phyloP scores from a whole-genome alignment of 1,140 invertebrate genomes.

The Alviniconcha marisindica region DNA sequence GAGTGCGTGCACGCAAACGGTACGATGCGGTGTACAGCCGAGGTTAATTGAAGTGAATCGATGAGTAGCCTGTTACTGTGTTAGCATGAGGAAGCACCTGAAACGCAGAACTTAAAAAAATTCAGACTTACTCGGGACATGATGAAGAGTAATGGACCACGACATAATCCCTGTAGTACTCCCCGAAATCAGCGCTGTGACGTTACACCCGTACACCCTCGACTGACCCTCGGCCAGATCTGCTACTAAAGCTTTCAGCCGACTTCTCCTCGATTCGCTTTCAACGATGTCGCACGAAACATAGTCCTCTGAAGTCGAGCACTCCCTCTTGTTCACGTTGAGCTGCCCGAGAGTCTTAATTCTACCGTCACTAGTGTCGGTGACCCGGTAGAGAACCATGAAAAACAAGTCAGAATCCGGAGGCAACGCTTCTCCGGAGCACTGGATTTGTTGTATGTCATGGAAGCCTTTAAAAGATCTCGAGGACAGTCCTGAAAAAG shows the following conservation, averaged over 20 bases:
- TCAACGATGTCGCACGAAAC: background rate
- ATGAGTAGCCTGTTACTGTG: too few relatives aligned
- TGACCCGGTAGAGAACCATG: background rate
- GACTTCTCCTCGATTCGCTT: background rate
- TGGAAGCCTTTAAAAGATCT: background rate
- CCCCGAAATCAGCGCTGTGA: background rate
- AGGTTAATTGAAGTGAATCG: too few relatives aligned
- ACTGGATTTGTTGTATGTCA: constrained; percentile 7
- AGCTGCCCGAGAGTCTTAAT: background rate
- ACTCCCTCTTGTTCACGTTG: background rate
- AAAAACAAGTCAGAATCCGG: background rate
- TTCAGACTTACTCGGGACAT: constrained; percentile 10
- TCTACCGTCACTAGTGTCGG: too few relatives aligned
- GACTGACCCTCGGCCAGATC: background rate
- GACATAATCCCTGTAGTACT: background rate
- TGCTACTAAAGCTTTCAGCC: background rate
- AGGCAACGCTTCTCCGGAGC: constrained; percentile 3
- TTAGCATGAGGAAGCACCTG: too few relatives aligned
- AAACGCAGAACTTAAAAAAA: too few relatives aligned
- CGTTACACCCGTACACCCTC: constrained; percentile 30
- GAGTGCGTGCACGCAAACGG: too few relatives aligned
- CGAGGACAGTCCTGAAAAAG: constrained; percentile 1
- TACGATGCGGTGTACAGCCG: too few relatives aligned
- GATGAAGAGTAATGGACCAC: constrained; percentile 1
- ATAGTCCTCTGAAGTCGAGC: constrained; percentile 4